Evolutionary conservation across 2,113 vertebrate genomes (phyloP).

Genomic region (Limanda limanda): DNA sequence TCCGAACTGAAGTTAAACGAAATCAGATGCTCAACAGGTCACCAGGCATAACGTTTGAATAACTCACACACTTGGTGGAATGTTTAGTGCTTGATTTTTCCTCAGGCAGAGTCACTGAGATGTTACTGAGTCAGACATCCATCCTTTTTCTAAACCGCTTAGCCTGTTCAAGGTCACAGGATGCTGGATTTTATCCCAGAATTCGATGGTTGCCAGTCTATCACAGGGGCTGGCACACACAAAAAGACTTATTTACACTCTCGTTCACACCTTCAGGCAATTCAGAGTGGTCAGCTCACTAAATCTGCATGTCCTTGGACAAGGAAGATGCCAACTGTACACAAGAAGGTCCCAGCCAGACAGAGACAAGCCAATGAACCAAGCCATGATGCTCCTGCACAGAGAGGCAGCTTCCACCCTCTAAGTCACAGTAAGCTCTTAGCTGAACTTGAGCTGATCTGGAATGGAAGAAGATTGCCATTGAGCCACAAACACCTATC

Average conservation of each 20-base stretch:
- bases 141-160: slow-evolving; percentile 26
- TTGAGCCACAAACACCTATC: neutral
- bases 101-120: slow-evolving; percentile 22
- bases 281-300: slow-evolving; percentile 5
- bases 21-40: neutral
- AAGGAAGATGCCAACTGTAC: slow-evolving; percentile 25
- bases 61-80: slow-evolving; percentile 17
- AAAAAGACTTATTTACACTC: slow-evolving; percentile 10
- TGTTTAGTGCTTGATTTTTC: slow-evolving; percentile 10
- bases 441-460: neutral
- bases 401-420: too few relatives aligned
- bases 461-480: neutral
- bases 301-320: slow-evolving; percentile 30
- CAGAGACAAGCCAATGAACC: slow-evolving; percentile 1
- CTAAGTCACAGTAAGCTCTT: neutral
- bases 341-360: slow-evolving; percentile 14
- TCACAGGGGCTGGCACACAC: slow-evolving; percentile 33
- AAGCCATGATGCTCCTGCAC: neutral
- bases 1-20: neutral
- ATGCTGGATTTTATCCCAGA: slow-evolving; percentile 51
- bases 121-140: neutral
- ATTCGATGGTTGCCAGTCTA: slow-evolving; percentile 34
- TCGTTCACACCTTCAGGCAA: slow-evolving; percentile 41
- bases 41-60: neutral
- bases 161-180: slow-evolving; percentile 41